phyloP scores from a whole-genome alignment of 1,140 invertebrate species.

The Diachasma alloeum region DNA sequence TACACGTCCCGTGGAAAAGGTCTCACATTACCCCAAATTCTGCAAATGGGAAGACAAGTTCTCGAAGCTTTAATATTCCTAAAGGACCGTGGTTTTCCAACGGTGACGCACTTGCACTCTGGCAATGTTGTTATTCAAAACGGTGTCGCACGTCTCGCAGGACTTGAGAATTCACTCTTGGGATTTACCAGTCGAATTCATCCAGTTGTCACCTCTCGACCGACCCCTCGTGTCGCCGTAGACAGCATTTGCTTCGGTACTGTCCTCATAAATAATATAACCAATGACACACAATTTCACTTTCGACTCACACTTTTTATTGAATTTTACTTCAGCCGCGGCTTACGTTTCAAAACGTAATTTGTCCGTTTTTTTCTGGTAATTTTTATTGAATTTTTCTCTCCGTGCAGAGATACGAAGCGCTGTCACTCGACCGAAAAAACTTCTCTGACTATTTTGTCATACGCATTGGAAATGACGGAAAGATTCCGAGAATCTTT shows the following conservation, averaged over 20 bases:
- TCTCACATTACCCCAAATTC: slow-evolving; percentile 79
- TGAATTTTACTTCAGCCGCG: too few species aligned
- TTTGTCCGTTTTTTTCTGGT: too few species aligned
- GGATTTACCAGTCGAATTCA: slow-evolving; percentile 75
- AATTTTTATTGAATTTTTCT: too few species aligned
- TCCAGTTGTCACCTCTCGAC: slow-evolving; percentile 67
- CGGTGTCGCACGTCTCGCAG: slow-evolving; percentile 83
- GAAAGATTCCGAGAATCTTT: too few species aligned
- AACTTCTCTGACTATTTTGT: too few species aligned
- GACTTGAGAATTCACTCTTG: slow-evolving; percentile 85
- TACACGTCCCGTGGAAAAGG: slow-evolving; percentile 74
- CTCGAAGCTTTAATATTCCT: slow-evolving; percentile 87
- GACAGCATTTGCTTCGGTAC: slow-evolving; percentile 82
- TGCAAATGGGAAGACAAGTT: slow-evolving; percentile 86
- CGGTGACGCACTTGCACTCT: slow-evolving; percentile 85
- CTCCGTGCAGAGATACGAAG: too few species aligned
- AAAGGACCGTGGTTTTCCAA: slow-evolving; percentile 86
- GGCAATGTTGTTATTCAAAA: slow-evolving; percentile 92
- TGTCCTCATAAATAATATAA: neutral
- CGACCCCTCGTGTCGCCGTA: slow-evolving; percentile 66
- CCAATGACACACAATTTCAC: neutral
- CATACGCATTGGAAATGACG: too few species aligned
- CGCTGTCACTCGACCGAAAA: too few species aligned
- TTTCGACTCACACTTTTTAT: too few species aligned
- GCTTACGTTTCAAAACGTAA: too few species aligned